Base-by-base conservation (phyloP, 2,888 invertebrate species). In the Perizoma affinitatum region DNA sequence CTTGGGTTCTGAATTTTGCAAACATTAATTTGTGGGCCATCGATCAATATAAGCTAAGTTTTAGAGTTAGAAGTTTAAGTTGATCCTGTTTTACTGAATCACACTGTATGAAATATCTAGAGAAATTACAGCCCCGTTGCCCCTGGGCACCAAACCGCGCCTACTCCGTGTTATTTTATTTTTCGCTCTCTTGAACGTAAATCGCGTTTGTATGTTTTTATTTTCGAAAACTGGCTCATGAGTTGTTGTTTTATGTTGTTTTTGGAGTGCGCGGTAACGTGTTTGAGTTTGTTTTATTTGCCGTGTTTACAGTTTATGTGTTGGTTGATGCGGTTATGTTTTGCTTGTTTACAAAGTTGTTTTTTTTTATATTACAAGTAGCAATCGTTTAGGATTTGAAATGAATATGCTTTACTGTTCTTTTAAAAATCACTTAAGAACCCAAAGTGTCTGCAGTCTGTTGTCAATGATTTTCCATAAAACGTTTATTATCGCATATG, bases 91-190 rank as follows among this genome's bases (percentile, higher is more conserved):
- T 1, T 4, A 38, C 6, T 38, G 38, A 38, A 38, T 38, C 38
- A 38, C 38, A 7, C 7, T 38, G 38, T 38, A 42, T 68, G 60
- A 70, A 90, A 89, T 89, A 83, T 88, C 86, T 86, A 82, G 87
- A 86, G 87, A 85, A 88, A 91, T 90, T 90, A 87, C 88, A 83
- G 78, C 76, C 77, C 73, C 74, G 72, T 74, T 70, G 80, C 82
- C 87, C 79, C 73, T 71, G 77, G 90, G 87, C 86, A 77, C 70
- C 73, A 84, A 87, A 82, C 86, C 84, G 89, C 87, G 89, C 88
- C 86, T 86, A 88, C 83, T 77, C 80, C 82, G 84, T 80, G 86
- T 88, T 90, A 90, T 90, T 90, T 90, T 89, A 90, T 92, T 90
- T 88, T 86, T 80, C 86, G 86, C 86, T 84, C 88, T 87, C 88